Evolutionary conservation across 1,140 invertebrate species (phyloP), one percentile per base, ranked within the genome.

Genomic region (Lepidostoma basale): DNA sequence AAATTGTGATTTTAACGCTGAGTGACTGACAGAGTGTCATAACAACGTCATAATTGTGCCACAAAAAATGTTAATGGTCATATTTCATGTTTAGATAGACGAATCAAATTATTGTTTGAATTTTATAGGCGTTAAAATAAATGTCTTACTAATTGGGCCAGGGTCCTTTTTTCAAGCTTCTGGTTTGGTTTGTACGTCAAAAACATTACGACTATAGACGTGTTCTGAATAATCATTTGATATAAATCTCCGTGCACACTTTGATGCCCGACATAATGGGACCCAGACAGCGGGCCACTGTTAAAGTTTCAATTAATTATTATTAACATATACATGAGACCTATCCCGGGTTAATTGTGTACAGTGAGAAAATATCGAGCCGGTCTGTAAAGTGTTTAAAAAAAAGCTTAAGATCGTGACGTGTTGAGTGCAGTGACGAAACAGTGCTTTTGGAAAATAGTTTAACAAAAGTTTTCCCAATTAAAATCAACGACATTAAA

Each of bases 311-410:
- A n/a, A n/a, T n/a, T n/a, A n/a, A n/a, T n/a, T 23, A 12, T 23
- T 47, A 47, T 49, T 49, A 49, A 49, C 45, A 23, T 49, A 49
- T 49, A 23, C 45, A 49, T 49, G 45, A 49, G 45, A 49, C 22
- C 22, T 49, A 23, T 23, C 20, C 5, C n/a, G 22, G 18, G 22
- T 22, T 49, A 49, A 49, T 49, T 49, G 45, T 49, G 45, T 3
- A 23, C 45, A 49, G 45, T 49, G 45, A 49, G 18, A 49, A 12
- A 49, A n/a, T 23, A 49, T 49, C 25, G 45, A 49, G n/a, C 25
- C 23, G 22, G 12, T 22, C 9, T 22, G 9, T 5, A 12, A 23
- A 23, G 20, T 5, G 3, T 47, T 22, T 8, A 36, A 12, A 12
- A 36, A 36, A 36, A 36, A 36, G 33, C 14, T 9, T 12, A 36